Base-by-base conservation (phyloP, 2,113 vertebrate species). In the Pycnonotus jocosus region DNA sequence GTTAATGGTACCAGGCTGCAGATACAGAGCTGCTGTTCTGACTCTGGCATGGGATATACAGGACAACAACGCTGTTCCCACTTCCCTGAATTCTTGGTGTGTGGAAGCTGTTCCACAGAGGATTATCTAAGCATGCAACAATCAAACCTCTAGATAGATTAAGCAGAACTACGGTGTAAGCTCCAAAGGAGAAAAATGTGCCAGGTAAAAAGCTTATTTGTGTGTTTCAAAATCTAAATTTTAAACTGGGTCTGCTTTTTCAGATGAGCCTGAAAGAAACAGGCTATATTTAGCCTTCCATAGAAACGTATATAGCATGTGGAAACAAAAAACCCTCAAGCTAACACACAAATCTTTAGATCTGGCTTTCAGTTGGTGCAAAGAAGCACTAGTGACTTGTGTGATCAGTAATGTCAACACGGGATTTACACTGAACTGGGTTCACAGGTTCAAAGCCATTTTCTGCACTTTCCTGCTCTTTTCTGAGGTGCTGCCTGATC, bases 401-500 rank as follows among this genome's bases (percentile, higher is more conserved):
- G 1, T 80, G 61, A 42, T 85, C 48, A 69, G 81, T 80, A 50
- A 79, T 56, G 57, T 94, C 89, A 92, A 51, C 87, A 66, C 22
- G 69, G 81, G 90, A 66, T 88, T 96, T 76, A 83, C 79, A 33
- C 71, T 74, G 82, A 80, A 83, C 64, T 86, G 61, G 56, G 60
- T 86, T 96, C 68, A 47, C 56, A 40, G 72, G 44, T 94, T 95
- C 74, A 95, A 94, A 95, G 85, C 38, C 10, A 3, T 94, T 83
- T 96, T 88, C 82, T 88, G 87, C 47, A 68, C 70, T 95, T 88
- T 44, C 25, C 74, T 96, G 76, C 68, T 81, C 80, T 90, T 90
- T 86, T 58, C 74, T 68, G 88, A 71, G 71, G 77, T 92, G 91
- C 54, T 95, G 56, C 80, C 91, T 95, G 83, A 95, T 89, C 57